phyloP scores from a whole-genome alignment of 2,888 invertebrate genomes.

The Quadroppia sp. region DNA sequence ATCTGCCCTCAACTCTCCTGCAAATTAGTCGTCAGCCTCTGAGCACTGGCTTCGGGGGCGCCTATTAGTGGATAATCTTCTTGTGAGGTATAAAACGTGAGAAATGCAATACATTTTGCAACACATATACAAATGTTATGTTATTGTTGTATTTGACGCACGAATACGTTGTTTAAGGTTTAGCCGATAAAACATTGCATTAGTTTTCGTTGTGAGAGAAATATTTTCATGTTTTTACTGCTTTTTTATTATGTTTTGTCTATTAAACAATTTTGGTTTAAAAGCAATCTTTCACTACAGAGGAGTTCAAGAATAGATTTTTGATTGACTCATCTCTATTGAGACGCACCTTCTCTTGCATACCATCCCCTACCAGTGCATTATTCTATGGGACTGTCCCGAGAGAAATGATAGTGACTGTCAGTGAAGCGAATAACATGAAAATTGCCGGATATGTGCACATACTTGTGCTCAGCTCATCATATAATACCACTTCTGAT shows the following conservation, averaged over 20 bases:
- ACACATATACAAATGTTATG: not conserved
- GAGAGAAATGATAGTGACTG: conserved; percentile 18
- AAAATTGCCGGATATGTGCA: conserved; percentile 30
- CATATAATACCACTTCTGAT: conserved; percentile 1
- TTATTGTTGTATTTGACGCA: conserved; percentile 23
- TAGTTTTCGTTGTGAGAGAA: not conserved
- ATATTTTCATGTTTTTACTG: conserved; percentile 14
- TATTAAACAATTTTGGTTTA: conserved; percentile 4
- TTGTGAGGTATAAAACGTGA: conserved; percentile 38
- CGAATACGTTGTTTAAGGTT: conserved; percentile 18
- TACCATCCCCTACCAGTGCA: not conserved
- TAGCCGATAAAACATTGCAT: not conserved
- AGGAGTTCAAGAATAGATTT: conserved; percentile 4
- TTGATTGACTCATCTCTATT: conserved; percentile 33
- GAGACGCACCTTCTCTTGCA: not conserved
- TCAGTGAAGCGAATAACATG: conserved; percentile 9
- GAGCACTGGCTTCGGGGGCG: not conserved
- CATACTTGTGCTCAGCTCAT: not conserved
- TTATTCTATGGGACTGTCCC: conserved; percentile 16
- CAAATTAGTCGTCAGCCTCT: conserved; percentile 21
- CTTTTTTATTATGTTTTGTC: not conserved
- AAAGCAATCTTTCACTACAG: not conserved
- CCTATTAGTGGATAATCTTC: conserved; percentile 27
- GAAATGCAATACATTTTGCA: conserved; percentile 30
- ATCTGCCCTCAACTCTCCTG: not conserved